These are phyloP conservation scores for Palythoa heliodiscus DNA, from an alignment of 92 coral and sea anemone species.

Conservation along the genomic window DNA sequence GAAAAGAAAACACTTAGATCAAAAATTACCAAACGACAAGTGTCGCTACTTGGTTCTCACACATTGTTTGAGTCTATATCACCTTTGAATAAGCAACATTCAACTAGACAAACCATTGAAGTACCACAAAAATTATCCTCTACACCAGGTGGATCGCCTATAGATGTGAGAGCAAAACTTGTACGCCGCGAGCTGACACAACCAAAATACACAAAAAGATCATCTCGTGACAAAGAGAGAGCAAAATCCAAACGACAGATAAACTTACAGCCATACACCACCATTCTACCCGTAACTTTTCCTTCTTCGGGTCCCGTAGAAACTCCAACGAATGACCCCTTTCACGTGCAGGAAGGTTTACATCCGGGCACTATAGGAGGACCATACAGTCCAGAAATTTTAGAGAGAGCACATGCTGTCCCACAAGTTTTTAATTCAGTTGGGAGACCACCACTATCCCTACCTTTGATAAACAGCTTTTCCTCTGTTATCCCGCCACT, in stretches of 20 bases:
- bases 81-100: constrained; percentile 66
- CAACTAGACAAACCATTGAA: constrained; percentile 65
- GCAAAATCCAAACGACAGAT: constrained; percentile 10
- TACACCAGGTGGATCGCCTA: constrained; percentile 60
- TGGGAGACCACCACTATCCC: background rate
- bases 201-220: background rate
- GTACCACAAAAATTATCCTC: constrained; percentile 70
- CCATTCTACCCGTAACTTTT: constrained; percentile 41
- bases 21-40: constrained; percentile 60
- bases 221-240: background rate
- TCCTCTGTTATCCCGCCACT: background rate
- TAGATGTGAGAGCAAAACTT: constrained; percentile 38
- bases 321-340: constrained; percentile 25
- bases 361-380: constrained; percentile 6
- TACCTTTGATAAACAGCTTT: constrained; percentile 6
- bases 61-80: constrained; percentile 66
- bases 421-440: constrained; percentile 2
- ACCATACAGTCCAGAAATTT: constrained; percentile 29
- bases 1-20: constrained; percentile 67
- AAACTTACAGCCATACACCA: constrained; percentile 17
- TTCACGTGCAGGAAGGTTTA: background rate
- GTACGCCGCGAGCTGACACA: constrained; percentile 23
- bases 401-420: background rate
- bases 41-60: constrained; percentile 69
- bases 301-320: constrained; percentile 42